A percentile compares a stretch with the other conserved stretches of the same genome.
Conservation (phyloP, 2,888 invertebrate genomes). For the Apotomis capreana region DNA sequence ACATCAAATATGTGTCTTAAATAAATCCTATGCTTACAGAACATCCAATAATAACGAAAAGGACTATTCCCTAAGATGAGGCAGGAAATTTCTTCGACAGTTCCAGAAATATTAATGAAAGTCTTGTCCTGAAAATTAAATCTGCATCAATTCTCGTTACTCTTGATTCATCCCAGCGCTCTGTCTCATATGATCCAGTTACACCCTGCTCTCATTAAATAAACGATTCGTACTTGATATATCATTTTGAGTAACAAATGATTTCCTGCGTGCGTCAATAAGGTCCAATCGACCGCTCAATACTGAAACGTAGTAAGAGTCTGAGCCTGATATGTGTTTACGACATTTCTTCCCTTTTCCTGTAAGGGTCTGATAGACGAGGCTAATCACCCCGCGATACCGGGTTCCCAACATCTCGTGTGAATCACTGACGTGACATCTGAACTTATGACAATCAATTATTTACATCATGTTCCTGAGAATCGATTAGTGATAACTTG, state of each 20-base stretch:
- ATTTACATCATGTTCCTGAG: not conserved
- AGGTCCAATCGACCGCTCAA: conserved; percentile 16
- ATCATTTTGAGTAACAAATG: conserved; percentile 39
- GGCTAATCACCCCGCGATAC: not conserved
- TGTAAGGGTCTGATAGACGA: conserved; percentile 10
- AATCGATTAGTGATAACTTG: too few relatives aligned
- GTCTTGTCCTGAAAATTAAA: conserved; percentile 5
- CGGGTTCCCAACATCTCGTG: not conserved
- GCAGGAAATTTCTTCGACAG: not conserved
- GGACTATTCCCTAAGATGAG: too few relatives aligned
- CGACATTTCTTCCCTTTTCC: not conserved
- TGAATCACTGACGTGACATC: not conserved
- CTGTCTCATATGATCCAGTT: conserved; percentile 19
- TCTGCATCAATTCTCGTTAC: conserved; percentile 20
- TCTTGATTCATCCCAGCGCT: conserved; percentile 14
- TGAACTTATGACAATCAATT: not conserved
- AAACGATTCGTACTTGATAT: conserved; percentile 41
- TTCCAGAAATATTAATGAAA: conserved; percentile 4
- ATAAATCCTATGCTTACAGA: too few relatives aligned
- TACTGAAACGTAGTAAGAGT: not conserved
- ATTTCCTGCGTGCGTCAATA: conserved; percentile 35
- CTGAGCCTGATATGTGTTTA: not conserved
- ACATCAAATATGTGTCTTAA: too few relatives aligned
- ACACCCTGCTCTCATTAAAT: conserved; percentile 21
- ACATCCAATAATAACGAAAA: too few relatives aligned